Conservation (phyloP, 1,140 invertebrate species). For the Cardiocondyla obscurior region DNA sequence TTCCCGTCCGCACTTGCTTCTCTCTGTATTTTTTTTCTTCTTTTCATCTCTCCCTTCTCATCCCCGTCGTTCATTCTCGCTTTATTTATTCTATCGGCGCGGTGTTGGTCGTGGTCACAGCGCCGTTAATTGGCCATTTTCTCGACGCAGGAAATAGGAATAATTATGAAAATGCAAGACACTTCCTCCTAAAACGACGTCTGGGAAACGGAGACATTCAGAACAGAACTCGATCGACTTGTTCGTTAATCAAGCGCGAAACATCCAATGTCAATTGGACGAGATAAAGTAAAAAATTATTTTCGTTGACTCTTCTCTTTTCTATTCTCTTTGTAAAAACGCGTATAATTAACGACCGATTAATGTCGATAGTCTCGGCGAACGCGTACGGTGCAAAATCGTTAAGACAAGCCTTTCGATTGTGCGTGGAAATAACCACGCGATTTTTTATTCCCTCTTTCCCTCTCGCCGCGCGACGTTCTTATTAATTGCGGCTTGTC, state of each 20-base stretch:
- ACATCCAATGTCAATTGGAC: background rate
- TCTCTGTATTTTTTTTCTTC: constrained; percentile 12
- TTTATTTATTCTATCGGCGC: constrained; percentile 63
- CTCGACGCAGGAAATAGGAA: constrained; percentile 24
- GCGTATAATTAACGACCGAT: constrained; percentile 9
- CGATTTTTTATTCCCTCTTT: too few species aligned
- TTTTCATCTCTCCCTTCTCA: background rate
- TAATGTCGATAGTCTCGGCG: background rate
- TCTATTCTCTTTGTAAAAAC: background rate
- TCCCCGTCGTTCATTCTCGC: background rate
- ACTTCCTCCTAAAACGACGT: background rate
- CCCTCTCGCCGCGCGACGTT: background rate
- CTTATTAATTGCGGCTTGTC: constrained; percentile 53
- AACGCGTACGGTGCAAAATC: background rate
- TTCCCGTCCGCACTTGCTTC: constrained; percentile 31
- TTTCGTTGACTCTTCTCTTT: background rate
- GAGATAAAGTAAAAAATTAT: background rate
- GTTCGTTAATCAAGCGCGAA: background rate
- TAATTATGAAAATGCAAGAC: background rate
- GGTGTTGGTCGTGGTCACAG: constrained; percentile 53
- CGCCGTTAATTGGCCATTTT: constrained; percentile 63
- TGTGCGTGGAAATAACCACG: background rate
- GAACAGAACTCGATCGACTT: background rate
- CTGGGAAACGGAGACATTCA: background rate
- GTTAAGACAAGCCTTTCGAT: background rate